Evolutionary conservation across 2,113 vertebrate species (phyloP).

Genomic region (Percopsis transmontana): DNA sequence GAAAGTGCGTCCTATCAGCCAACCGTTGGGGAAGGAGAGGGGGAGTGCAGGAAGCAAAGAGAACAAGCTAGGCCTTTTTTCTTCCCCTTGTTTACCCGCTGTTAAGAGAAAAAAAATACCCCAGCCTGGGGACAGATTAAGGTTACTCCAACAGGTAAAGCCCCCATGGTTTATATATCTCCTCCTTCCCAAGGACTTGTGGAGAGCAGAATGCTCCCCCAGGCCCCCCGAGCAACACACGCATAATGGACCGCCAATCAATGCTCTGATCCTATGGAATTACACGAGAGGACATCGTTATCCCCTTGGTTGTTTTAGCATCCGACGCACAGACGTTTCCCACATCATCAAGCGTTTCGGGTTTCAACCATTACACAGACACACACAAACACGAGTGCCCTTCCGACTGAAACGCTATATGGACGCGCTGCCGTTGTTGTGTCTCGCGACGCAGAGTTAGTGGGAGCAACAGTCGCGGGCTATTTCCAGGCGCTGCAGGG

Average conservation of each 20-base stretch:
- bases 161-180: conserved; percentile 48
- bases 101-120: conserved; percentile 32
- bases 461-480: too few species aligned
- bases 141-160: conserved; percentile 37
- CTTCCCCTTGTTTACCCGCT: conserved; percentile 24
- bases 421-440: too few species aligned
- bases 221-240: conserved; percentile 44
- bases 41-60: conserved; percentile 5
- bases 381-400: too few species aligned
- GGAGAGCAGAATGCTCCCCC: conserved; percentile 47
- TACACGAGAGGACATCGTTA: conserved; percentile 53
- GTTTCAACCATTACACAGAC: conserved; percentile 40
- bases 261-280: conserved; percentile 60
- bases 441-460: too few species aligned
- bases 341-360: conserved; percentile 38
- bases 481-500: too few species aligned
- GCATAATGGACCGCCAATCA: conserved; percentile 65
- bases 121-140: conserved; percentile 58
- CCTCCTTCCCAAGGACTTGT: conserved; percentile 49
- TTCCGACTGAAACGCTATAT: too few species aligned
- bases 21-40: neutral
- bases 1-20: conserved; percentile 22
- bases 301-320: conserved; percentile 32
- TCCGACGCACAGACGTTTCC: conserved; percentile 22
- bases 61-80: conserved; percentile 8